These are phyloP conservation scores for Carcharodon carcharias DNA, from an alignment of 2,797 vertebrate genomes.

Conservation along the genomic window DNA sequence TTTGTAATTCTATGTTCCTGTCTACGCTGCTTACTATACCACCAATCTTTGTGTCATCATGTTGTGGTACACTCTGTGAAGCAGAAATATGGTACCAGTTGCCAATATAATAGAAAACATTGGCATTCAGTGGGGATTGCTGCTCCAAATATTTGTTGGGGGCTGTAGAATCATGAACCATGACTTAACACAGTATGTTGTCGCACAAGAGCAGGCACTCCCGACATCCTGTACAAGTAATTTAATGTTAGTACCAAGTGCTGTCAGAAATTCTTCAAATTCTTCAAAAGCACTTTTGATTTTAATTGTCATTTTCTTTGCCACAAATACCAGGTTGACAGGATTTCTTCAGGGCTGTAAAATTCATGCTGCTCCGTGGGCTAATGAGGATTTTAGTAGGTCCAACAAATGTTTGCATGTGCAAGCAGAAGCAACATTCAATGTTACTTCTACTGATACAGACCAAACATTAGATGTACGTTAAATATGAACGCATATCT, in stretches of 20 bases:
- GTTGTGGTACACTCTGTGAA: not conserved
- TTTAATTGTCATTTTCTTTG: not conserved
- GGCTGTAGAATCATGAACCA: not conserved
- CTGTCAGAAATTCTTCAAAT: not conserved
- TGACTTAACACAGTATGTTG: not conserved
- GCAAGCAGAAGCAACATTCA: not conserved
- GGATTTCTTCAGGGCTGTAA: not conserved
- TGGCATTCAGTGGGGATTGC: not conserved
- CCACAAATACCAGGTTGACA: not conserved
- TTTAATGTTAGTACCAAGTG: not conserved
- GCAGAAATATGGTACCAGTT: not conserved
- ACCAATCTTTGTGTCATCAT: not conserved
- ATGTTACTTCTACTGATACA: not conserved
- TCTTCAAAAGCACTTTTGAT: not conserved
- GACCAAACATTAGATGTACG: not conserved
- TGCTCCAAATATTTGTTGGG: not conserved
- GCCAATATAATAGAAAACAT: not conserved
- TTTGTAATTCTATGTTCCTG: not conserved
- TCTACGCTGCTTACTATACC: not conserved
- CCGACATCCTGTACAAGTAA: not conserved
- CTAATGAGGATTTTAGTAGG: not conserved
- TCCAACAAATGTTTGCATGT: not conserved
- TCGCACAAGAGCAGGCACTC: not conserved
- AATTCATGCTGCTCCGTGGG: not conserved
- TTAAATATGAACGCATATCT: not conserved